Conservation (phyloP, 1,140 invertebrate genomes). For the Saccostrea cuccullata region DNA sequence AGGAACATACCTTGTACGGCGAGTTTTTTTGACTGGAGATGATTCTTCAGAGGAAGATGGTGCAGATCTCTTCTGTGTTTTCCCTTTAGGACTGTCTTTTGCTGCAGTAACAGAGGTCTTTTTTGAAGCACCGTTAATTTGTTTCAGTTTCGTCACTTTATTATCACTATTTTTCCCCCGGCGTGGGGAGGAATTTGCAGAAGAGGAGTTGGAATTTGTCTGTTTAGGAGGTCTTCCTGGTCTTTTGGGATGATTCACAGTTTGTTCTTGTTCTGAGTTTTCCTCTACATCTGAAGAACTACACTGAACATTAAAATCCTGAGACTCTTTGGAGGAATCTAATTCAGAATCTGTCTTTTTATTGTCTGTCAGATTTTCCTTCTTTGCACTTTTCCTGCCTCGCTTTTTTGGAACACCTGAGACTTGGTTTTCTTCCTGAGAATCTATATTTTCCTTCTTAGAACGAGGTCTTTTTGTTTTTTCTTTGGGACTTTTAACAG, state of each 20-base stretch:
- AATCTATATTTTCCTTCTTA: constrained; percentile 41
- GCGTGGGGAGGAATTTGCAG: constrained; percentile 38
- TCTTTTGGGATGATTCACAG: constrained; percentile 18
- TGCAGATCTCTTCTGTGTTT: constrained; percentile 33
- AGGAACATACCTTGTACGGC: not conserved
- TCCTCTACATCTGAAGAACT: constrained; percentile 43
- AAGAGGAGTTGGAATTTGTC: constrained; percentile 36
- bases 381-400: constrained; percentile 32
- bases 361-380: constrained; percentile 45
- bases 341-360: constrained; percentile 33
- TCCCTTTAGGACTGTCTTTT: constrained; percentile 50
- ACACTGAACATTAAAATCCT: constrained; percentile 38
- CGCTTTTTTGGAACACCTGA: not conserved
- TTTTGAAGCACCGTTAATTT: constrained; percentile 48
- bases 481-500: constrained; percentile 20
- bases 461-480: constrained; percentile 40
- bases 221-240: constrained; percentile 25
- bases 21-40: constrained; percentile 36
- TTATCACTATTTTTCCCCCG: constrained; percentile 42
- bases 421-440: constrained; percentile 36
- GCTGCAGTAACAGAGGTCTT: constrained; percentile 26
- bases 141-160: constrained; percentile 39
- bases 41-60: constrained; percentile 1
- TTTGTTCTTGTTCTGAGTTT: constrained; percentile 38
- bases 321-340: constrained; percentile 37